Evolutionary conservation across 2,797 vertebrate genomes (phyloP).

Genomic region (Sus cebifrons): DNA sequence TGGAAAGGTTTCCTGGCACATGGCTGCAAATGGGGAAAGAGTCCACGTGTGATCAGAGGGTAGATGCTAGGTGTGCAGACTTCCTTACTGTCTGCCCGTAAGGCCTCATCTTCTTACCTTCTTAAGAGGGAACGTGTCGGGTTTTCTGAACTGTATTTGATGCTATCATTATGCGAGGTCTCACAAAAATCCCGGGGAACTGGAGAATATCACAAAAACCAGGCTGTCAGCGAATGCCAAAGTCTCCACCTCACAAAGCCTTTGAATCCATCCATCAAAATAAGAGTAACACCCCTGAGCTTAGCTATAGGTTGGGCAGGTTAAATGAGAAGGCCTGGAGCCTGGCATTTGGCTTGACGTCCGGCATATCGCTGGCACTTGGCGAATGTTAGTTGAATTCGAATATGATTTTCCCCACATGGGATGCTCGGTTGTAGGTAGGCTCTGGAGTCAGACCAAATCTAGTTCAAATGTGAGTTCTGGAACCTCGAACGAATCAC

Average conservation of each 20-base stretch:
- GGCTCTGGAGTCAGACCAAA: not conserved
- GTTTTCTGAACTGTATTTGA: slow-evolving; percentile 42
- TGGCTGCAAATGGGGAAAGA: not conserved
- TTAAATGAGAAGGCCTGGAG: not conserved
- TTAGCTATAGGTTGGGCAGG: not conserved
- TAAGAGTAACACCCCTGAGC: not conserved
- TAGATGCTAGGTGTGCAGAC: not conserved
- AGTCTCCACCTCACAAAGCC: not conserved
- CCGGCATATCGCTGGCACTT: not conserved
- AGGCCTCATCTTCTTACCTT: not conserved
- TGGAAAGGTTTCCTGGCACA: not conserved
- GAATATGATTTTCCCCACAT: not conserved
- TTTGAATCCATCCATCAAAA: not conserved
- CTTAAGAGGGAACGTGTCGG: slow-evolving; percentile 8
- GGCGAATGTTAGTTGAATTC: not conserved
- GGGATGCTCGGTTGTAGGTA: not conserved
- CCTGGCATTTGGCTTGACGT: not conserved
- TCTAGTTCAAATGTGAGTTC: not conserved
- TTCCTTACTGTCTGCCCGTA: not conserved
- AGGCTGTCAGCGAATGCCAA: slow-evolving; percentile 13
- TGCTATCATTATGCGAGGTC: not conserved
- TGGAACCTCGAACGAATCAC: not conserved
- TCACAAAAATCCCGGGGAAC: slow-evolving; percentile 5
- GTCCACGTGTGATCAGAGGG: not conserved
- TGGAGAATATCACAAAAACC: slow-evolving; percentile 17